Percentiles rank a stretch among this genome's conserved stretches.
phyloP scores from a whole-genome alignment of 2,113 vertebrate genomes.

The Sinocyclocheilus anshuiensis region DNA sequence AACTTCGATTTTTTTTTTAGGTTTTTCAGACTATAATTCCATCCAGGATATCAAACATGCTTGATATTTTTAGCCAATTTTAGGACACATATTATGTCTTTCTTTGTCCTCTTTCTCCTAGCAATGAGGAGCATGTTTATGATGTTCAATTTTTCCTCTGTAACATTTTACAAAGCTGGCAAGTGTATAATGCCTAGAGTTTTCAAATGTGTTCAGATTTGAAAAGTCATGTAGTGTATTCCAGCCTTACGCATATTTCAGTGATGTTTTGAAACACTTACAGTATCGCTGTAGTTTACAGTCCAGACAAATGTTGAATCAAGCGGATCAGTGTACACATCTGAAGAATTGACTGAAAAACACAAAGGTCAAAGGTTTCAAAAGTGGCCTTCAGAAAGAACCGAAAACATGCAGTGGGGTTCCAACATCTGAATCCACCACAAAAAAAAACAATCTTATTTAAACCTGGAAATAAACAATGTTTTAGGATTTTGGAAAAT shows the following conservation, averaged over 20 bases:
- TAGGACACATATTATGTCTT: no score
- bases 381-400: conserved; percentile 10
- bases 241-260: background rate
- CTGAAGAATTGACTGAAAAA: conserved; percentile 83
- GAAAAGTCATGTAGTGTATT: no score
- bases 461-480: background rate
- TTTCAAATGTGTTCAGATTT: no score
- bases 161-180: no score
- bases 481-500: background rate
- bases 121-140: no score
- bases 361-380: conserved; percentile 51
- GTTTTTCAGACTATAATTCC: no score
- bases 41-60: no score
- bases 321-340: conserved; percentile 65
- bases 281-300: conserved; percentile 75
- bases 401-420: background rate
- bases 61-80: no score
- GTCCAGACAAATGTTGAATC: conserved; percentile 64
- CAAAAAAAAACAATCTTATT: background rate
- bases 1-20: no score
- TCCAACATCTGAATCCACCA: background rate
- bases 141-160: no score
- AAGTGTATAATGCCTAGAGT: no score
- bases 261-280: conserved; percentile 68
- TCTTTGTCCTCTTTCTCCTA: no score